These are phyloP conservation scores for Leptinotarsa defecta DNA, from an alignment of 1,140 invertebrate genomes.

Conservation along the genomic window DNA sequence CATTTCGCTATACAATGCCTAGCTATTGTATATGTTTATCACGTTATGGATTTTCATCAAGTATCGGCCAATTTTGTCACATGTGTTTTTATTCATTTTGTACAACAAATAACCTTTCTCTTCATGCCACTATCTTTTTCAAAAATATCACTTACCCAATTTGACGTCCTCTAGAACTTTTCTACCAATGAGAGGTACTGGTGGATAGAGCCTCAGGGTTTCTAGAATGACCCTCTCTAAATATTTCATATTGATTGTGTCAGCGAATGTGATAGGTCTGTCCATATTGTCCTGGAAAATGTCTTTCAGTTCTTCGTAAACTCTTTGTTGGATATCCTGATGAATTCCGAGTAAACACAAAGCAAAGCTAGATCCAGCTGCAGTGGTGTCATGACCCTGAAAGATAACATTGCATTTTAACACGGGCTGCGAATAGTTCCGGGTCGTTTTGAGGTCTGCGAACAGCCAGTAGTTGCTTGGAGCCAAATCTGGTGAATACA, in stretches of 20 bases:
- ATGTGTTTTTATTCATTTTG: neutral
- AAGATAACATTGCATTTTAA: neutral
- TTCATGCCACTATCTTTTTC: too few relatives aligned
- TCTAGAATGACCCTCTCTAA: slow-evolving; percentile 82
- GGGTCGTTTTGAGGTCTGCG: too few relatives aligned
- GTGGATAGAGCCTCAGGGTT: slow-evolving; percentile 81
- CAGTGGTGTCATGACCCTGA: slow-evolving; percentile 86
- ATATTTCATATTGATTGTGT: slow-evolving; percentile 80
- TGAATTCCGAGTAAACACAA: slow-evolving; percentile 79
- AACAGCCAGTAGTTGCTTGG: too few relatives aligned
- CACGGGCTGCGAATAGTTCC: too few relatives aligned
- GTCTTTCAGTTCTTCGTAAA: slow-evolving; percentile 78
- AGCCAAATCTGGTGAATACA: too few relatives aligned
- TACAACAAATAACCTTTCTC: too few relatives aligned
- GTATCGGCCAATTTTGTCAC: too few relatives aligned
- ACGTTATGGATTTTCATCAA: too few relatives aligned
- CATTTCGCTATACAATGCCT: neutral
- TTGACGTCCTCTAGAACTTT: slow-evolving; percentile 71
- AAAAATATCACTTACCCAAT: slow-evolving; percentile 57
- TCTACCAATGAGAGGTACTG: slow-evolving; percentile 78
- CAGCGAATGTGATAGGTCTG: slow-evolving; percentile 71
- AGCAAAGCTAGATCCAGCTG: slow-evolving; percentile 83
- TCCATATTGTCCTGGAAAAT: slow-evolving; percentile 78
- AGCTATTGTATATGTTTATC: neutral
- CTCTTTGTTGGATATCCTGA: slow-evolving; percentile 72